Base-by-base conservation (phyloP, 2,113 vertebrate species). In the Alethe castanea region DNA sequence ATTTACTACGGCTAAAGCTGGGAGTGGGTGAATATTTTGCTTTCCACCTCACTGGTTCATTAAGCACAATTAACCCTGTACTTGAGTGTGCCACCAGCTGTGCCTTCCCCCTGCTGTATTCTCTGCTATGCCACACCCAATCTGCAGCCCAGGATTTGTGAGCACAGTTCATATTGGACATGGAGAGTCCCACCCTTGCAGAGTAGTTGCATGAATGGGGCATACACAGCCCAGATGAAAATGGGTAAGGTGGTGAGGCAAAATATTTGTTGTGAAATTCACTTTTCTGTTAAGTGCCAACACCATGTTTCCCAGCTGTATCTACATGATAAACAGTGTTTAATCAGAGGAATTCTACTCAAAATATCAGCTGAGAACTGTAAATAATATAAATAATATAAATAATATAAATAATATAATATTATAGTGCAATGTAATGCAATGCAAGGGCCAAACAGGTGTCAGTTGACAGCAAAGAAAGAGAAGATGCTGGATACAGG, bases 41-140 rank as follows among this genome's bases (percentile, higher is more conserved):
- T 94, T 96, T 96, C 47, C 17, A 60, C 25, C 93, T 85, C 61
- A 1, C 14, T 50, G 85, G 19, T 79, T 96, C 60, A 71, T 96
- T 94, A 95, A 71, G 59, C 44, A 29, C 54, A 48, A 92, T 96
- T 96, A 97, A 94, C 59, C 35, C 74, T 78, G 76, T 25, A 20
- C 0, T 0, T 35, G 33, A 88, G 77, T 28, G 61, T 61, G 54
- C 54, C 62, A 42, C 70, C 86, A 85, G 77, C 67, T 64, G 70
- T 70, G 74, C 74, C 72, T 94, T 74, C 76, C 60, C 48, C 7
- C 42, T 19, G n/a, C 66, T 61, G 20, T 7, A 1, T 24, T 6
- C 6, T 65, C 40, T 79, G 66, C 61, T 35, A 0, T 35, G 47
- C 18, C 52, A 56, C 76, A 42, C 12, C 31, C 81, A 83, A 83